A percentile compares a stretch with the other conserved stretches of the same genome.
Evolutionary conservation across 2,797 vertebrate species (phyloP).

Genomic region (Fringilla coelebs): DNA sequence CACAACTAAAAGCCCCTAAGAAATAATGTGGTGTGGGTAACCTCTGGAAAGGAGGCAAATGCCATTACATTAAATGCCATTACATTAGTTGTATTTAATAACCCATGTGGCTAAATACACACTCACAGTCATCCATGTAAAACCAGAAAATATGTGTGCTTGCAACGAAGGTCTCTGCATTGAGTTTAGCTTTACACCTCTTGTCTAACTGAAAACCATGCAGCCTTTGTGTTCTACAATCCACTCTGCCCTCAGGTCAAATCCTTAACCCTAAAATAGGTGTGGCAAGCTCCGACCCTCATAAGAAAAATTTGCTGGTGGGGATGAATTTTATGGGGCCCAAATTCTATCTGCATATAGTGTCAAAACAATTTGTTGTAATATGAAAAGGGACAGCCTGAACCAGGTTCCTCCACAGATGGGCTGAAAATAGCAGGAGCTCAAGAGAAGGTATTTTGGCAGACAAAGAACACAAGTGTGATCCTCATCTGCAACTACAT

Average conservation of each 20-base stretch:
- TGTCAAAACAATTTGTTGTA: background rate
- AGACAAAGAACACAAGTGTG: background rate
- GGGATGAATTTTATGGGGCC: background rate
- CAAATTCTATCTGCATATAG: background rate
- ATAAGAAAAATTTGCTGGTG: background rate
- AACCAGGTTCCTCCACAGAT: background rate
- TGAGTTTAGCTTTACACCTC: background rate
- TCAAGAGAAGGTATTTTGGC: background rate
- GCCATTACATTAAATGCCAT: background rate
- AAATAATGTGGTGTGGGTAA: background rate
- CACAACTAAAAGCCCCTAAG: background rate
- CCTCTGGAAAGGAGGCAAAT: background rate
- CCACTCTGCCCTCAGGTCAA: conserved; percentile 4
- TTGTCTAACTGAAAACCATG: background rate
- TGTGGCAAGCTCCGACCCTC: background rate
- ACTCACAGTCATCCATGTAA: background rate
- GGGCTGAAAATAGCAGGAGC: background rate
- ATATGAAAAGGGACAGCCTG: background rate
- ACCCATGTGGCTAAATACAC: background rate
- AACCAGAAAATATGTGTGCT: background rate
- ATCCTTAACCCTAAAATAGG: background rate
- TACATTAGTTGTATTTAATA: background rate
- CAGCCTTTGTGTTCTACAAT: background rate
- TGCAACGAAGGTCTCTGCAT: background rate
- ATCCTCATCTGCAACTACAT: background rate